Percentiles rank a stretch among this genome's conserved stretches.
These are phyloP conservation scores for Engraulis encrasicolus DNA, from an alignment of 2,113 vertebrate species.

Conservation along the genomic window DNA sequence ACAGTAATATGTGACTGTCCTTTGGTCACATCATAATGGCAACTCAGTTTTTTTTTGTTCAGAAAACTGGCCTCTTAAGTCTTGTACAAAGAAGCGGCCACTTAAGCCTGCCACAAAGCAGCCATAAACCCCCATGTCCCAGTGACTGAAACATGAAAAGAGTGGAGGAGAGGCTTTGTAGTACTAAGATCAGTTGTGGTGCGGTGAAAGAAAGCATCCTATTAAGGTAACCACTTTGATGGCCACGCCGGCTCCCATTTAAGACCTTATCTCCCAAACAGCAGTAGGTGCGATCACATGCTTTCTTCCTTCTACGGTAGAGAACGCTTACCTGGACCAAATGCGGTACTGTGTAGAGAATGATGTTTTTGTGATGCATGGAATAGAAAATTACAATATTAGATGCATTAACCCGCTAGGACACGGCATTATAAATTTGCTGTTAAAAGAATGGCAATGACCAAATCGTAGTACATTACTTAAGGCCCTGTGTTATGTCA, in stretches of 20 bases:
- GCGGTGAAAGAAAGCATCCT: constrained; percentile 60
- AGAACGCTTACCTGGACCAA: neutral
- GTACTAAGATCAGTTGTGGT: constrained; percentile 77
- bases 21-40: constrained; percentile 54
- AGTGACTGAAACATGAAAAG: constrained; percentile 81
- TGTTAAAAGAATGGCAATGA: no score
- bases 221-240: constrained; percentile 74
- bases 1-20: constrained; percentile 54
- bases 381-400: no score
- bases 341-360: neutral
- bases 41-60: constrained; percentile 70
- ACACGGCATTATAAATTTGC: no score
- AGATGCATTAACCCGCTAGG: no score
- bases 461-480: no score
- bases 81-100: constrained; percentile 68
- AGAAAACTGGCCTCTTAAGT: constrained; percentile 64
- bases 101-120: constrained; percentile 66
- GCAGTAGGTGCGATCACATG: neutral
- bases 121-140: constrained; percentile 63
- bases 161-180: constrained; percentile 77
- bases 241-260: constrained; percentile 63
- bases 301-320: neutral
- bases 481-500: no score
- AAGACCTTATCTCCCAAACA: constrained; percentile 43
- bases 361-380: no score